Base-by-base conservation (phyloP, 2,797 vertebrate genomes). In the Peromyscus attwateri region DNA sequence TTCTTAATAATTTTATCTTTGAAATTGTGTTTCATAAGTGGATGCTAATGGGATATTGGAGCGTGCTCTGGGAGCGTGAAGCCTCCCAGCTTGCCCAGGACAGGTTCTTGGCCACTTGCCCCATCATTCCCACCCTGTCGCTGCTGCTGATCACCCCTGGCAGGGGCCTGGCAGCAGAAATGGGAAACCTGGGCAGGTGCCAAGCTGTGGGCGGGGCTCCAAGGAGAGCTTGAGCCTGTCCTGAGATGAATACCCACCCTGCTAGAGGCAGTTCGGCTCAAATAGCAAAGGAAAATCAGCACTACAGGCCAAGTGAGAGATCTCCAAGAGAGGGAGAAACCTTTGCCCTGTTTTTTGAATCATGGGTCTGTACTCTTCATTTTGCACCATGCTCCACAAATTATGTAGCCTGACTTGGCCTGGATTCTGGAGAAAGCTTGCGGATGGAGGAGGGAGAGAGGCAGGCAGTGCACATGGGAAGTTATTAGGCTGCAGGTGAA, bases 1-100 rank as follows among this genome's bases (percentile, higher is more conserved):
- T 93, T 91, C 52, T 87, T 89, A 85, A 89, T 85, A 10, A 89
- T 89, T 89, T 92, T 76, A 82, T 77, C 90, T 92, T 84, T 57
- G 83, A 87, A 91, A 70, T 19, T 76, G 52, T 55, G 73, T 77
- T 85, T 87, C 49, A 25, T 55, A 92, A 85, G 73, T 73, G 73
- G 92, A 94, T 64, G 80, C 79, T 81, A 73, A 77, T 34, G 89
- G 92, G 37, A 77, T 75, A 82, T 25, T 8, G 6, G 57, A 60
- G 3, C 23, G 23, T 27, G 29, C 52, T 55, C n/a, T 27, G 62
- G 43, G 23, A 37, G 71, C 19, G 2, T 64, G 43, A 57, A 66
- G 57, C 29, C 66, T 81, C 57, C 23, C 62, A 25, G 82, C 8
- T 60, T 87, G 66, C 81, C 75, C 2, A 12, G n/a, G 76, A 89